Evolutionary conservation across 1,140 invertebrate genomes (phyloP), one percentile per base, ranked within the genome.

Genomic region (Phymastichus coffea): DNA sequence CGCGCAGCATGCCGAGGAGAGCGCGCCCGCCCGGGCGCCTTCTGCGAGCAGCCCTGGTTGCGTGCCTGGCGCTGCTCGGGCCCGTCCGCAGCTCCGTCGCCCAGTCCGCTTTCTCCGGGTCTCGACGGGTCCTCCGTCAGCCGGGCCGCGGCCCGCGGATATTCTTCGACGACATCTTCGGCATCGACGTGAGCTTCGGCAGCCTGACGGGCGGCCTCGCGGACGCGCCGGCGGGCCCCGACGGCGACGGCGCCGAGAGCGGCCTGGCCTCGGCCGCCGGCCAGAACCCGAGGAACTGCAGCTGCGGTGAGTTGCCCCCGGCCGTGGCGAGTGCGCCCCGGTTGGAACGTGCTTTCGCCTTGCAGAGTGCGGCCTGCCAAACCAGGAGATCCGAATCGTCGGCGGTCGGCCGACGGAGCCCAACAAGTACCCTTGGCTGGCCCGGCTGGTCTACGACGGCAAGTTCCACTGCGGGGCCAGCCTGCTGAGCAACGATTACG

Each of bases 381-480:
- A 89, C 74, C 86, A 89, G 66, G 87, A 90, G 73, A 86, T 86
- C 65, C 74, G 89, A 57, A 88, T 89, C 47, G 86, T 88, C 22
- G 88, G 93, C 40, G 92, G 92, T 15, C 81, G 84, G 62, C 87
- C 90, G 14, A 90, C 92, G 0, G 84, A 86, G 15, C 81, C 88
- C 4, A 91, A 94, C 74, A 85, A 88, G 65, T 94, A 93, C 72
- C 93, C 93, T 7, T 95, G 92, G 92, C 83, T 94, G 66, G 92
- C 89, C 2, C 81, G 91, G 51, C 80, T 92, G 10, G 85, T 92
- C 1, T 94, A 94, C 70, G 88, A 93, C 72, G 89, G 90, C 1
- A 90, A 91, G 73, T 93, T 93, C 78, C 92, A 94, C 70, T 95
- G 92, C 66, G 91, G 92, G n/a, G 91, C 87, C n/a, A 91, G 90